Evolutionary conservation across 2,797 vertebrate species (phyloP).

Genomic region (Adelosebastes latens): DNA sequence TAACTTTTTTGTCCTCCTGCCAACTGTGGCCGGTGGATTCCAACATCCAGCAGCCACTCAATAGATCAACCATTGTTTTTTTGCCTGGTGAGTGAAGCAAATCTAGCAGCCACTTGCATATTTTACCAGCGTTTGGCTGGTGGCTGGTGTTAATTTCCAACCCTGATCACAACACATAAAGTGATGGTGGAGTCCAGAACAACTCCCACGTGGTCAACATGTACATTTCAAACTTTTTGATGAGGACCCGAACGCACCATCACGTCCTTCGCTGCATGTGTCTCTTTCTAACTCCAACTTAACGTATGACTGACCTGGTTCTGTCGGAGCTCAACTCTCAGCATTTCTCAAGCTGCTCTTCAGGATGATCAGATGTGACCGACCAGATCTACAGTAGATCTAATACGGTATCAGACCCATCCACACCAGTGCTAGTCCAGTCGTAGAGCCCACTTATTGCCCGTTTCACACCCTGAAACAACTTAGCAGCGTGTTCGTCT

Average conservation of each 20-base stretch:
- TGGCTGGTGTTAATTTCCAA: no score
- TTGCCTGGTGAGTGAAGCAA: no score
- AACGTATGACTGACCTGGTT: no score
- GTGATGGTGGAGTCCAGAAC: neutral
- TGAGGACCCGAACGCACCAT: neutral
- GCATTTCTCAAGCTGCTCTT: no score
- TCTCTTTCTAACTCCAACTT: neutral
- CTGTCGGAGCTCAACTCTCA: no score
- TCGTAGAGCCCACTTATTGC: neutral
- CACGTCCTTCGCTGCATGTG: neutral
- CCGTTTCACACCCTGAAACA: neutral
- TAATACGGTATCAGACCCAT: neutral
- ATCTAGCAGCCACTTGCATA: no score
- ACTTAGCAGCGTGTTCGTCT: neutral
- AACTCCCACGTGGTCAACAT: neutral
- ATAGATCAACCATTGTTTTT: no score
- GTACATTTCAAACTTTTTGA: neutral
- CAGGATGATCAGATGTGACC: neutral
- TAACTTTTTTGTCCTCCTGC: no score
- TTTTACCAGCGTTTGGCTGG: no score
- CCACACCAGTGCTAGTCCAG: neutral
- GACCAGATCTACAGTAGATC: neutral
- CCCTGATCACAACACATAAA: neutral
- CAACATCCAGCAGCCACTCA: no score
- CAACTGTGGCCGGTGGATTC: no score